phyloP scores from a whole-genome alignment of 1,140 invertebrate genomes.

The Nasonia giraulti region DNA sequence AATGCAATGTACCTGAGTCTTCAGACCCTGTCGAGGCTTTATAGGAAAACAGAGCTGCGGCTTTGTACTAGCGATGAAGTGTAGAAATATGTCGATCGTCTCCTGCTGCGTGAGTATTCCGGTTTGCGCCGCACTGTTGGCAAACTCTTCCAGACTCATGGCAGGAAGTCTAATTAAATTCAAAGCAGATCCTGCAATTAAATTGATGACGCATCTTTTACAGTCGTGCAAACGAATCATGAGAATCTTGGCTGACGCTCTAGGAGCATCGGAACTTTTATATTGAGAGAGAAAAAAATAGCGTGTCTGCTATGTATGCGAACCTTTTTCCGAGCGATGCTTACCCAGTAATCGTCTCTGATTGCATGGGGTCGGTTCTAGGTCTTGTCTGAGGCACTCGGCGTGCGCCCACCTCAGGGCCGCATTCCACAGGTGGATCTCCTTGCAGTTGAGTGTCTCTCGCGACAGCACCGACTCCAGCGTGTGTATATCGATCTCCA shows the following conservation, averaged over 20 bases:
- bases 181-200: conserved; percentile 83
- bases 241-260: not conserved
- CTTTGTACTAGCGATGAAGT: conserved; percentile 89
- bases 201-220: conserved; percentile 74
- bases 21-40: conserved; percentile 87
- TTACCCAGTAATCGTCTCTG: conserved; percentile 68
- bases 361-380: conserved; percentile 83
- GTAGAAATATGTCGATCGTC: conserved; percentile 93
- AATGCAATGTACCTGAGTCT: conserved; percentile 81
- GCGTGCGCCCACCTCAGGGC: conserved; percentile 92
- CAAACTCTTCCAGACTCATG: conserved; percentile 93
- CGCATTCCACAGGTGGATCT: conserved; percentile 91
- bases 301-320: not conserved
- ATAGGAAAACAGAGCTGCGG: conserved; percentile 87
- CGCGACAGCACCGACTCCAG: conserved; percentile 89
- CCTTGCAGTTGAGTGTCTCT: conserved; percentile 93
- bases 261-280: not conserved
- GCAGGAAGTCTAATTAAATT: conserved; percentile 92
- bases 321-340: conserved; percentile 26
- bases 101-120: conserved; percentile 92
- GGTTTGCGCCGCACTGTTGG: conserved; percentile 91
- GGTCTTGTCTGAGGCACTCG: conserved; percentile 86
- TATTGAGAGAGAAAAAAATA: not conserved
- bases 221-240: conserved; percentile 58
- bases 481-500: conserved; percentile 92